phyloP scores from a whole-genome alignment of 2,888 invertebrate genomes.

The Mesorhabditis belari region DNA sequence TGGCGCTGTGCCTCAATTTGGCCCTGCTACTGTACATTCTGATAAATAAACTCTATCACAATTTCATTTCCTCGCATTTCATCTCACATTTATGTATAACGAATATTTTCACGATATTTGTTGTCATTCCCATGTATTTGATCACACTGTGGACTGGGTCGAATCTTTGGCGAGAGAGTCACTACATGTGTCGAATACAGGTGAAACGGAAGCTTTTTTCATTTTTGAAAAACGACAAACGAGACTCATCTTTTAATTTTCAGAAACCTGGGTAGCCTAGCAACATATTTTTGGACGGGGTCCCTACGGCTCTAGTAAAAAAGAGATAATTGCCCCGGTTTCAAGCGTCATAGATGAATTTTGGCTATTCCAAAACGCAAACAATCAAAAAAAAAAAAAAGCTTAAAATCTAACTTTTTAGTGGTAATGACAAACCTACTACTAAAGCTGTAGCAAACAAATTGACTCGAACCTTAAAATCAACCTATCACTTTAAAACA shows the following conservation, averaged over 20 bases:
- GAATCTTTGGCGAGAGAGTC: slow-evolving; percentile 37
- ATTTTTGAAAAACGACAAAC: neutral
- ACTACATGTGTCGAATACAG: slow-evolving; percentile 44
- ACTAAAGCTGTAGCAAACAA: too few relatives aligned
- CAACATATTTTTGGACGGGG: too few relatives aligned
- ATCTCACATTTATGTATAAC: slow-evolving; percentile 51
- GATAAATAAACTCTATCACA: slow-evolving; percentile 43
- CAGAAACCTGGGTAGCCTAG: too few relatives aligned
- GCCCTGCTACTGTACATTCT: slow-evolving; percentile 45
- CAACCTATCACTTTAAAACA: too few relatives aligned
- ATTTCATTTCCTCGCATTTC: slow-evolving; percentile 52
- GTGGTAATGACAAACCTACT: too few relatives aligned
- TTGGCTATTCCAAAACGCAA: too few relatives aligned
- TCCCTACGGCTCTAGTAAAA: too few relatives aligned
- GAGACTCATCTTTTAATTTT: neutral
- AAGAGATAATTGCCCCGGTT: too few relatives aligned
- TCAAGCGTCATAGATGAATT: too few relatives aligned
- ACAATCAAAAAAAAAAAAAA: too few relatives aligned
- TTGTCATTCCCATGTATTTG: slow-evolving; percentile 43
- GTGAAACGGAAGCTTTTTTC: slow-evolving; percentile 12
- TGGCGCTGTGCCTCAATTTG: slow-evolving; percentile 19
- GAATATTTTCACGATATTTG: slow-evolving; percentile 38
- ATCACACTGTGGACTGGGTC: slow-evolving; percentile 41
- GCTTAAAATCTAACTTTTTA: too few relatives aligned
- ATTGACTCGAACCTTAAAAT: neutral